Evolutionary conservation across 2,888 invertebrate species (phyloP), one percentile per base, ranked within the genome.

Genomic region (Lasioglossum zephyrum): DNA sequence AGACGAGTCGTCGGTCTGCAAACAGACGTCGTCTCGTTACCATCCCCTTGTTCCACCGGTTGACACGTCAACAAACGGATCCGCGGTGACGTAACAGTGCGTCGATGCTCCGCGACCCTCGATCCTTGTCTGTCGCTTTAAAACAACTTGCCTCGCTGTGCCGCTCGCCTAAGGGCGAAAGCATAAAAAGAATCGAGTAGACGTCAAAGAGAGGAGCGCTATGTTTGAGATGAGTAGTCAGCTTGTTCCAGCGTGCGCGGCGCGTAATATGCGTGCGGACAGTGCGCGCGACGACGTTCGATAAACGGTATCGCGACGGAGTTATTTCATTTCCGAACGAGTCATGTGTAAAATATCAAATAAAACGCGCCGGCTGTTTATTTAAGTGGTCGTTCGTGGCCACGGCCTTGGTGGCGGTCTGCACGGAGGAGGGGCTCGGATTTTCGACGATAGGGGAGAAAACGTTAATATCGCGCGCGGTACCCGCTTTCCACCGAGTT

Each of bases 401-500:
- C 80, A 85, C 84, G 86, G 72, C 72, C 73, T 44, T 79, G 81
- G 83, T 75, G 74, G 79, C 72, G 81, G 63, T 36, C 16, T 18
- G 77, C 57, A 63, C 22, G 41, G 41, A 9, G 41, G 74, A 82
- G 76, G 84, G 89, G 80, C 57, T 81, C 87, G 81, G 88, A 83
- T 90, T 85, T 86, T 88, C 86, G 90, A 88, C 81, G 88, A 82
- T 85, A 90, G 90, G 88, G 87, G 89, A 89, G 92, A 92, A 92
- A 93, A 94, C 93, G 94, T 94, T 94, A 94, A 94, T 94, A 94
- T 94, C 93, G 92, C 93, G 92, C 91, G 92, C 93, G 92, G 90
- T 90, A 92, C 90, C 91, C 92, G 91, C 92, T 93, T 93, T 92
- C 92, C 72, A 89, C 91, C 92, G 93, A 93, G 94, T 93, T 92